Evolutionary conservation across 2,113 vertebrate species (phyloP).

Genomic region (Petrocephalus zakoni): DNA sequence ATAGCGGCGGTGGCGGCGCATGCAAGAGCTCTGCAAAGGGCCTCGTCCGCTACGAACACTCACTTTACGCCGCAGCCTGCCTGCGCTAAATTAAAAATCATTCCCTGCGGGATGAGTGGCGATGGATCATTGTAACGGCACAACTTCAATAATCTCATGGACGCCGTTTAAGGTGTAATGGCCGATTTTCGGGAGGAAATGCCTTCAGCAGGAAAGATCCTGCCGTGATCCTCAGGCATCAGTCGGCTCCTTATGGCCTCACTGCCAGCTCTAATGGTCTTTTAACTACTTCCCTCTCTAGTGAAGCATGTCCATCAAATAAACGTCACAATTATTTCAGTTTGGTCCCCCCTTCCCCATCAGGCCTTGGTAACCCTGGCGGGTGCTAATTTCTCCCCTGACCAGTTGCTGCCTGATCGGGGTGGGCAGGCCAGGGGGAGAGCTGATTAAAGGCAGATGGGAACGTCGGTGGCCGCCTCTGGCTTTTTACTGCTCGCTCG

Average conservation of each 20-base stretch:
- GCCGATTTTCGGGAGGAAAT: not conserved
- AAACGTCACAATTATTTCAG: not conserved
- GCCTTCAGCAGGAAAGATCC: not conserved
- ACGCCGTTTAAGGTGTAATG: not conserved
- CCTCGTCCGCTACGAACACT: not conserved
- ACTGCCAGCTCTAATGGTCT: not conserved
- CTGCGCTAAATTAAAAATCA: not conserved
- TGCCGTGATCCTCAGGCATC: not conserved
- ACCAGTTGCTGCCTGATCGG: not conserved
- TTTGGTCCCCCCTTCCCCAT: not conserved
- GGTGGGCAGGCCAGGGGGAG: not conserved
- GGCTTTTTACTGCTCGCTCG: not conserved
- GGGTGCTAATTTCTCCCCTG: not conserved
- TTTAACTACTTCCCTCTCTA: conserved; percentile 5
- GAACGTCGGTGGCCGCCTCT: not conserved
- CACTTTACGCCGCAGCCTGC: not conserved
- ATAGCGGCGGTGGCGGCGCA: not conserved
- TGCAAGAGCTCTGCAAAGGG: not conserved
- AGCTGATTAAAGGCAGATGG: not conserved
- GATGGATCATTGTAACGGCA: not conserved
- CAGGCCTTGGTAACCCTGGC: not conserved
- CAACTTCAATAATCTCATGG: not conserved
- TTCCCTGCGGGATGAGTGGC: not conserved
- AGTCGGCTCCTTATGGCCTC: not conserved
- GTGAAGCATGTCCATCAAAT: not conserved